A percentile compares a stretch with the other conserved stretches of the same genome.
These are phyloP conservation scores for Deroptyus accipitrinus DNA, from an alignment of 2,113 vertebrate species.

Conservation along the genomic window DNA sequence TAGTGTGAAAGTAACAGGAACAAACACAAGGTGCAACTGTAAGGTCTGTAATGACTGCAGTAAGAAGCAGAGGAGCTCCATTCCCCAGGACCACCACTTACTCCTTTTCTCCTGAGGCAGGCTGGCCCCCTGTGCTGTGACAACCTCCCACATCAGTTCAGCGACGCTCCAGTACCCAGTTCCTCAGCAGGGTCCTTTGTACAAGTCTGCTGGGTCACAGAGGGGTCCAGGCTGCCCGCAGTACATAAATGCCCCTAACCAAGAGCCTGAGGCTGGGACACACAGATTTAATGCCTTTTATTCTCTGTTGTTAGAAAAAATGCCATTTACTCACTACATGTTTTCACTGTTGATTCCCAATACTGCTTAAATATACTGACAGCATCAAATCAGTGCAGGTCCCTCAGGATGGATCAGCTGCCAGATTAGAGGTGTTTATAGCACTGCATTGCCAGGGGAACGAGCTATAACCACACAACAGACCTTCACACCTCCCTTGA, in stretches of 20 bases:
- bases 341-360: not conserved
- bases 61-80: not conserved
- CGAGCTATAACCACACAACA: not conserved
- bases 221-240: not conserved
- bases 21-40: not conserved
- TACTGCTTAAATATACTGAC: not conserved
- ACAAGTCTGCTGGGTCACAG: not conserved
- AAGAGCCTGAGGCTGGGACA: not conserved
- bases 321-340: not conserved
- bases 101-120: not conserved
- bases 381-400: not conserved
- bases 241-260: not conserved
- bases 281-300: not conserved
- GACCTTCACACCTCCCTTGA: not conserved
- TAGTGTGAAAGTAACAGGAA: not conserved
- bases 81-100: not conserved
- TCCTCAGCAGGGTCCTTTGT: not conserved
- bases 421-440: not conserved
- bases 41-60: not conserved
- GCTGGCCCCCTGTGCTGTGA: rapidly evolving
- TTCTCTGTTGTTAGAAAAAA: not conserved
- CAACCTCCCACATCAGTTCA: not conserved
- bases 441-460: not conserved
- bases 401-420: not conserved
- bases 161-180: not conserved